Evolutionary conservation across 2,797 vertebrate species (phyloP).

Genomic region (Microtus agrestis): DNA sequence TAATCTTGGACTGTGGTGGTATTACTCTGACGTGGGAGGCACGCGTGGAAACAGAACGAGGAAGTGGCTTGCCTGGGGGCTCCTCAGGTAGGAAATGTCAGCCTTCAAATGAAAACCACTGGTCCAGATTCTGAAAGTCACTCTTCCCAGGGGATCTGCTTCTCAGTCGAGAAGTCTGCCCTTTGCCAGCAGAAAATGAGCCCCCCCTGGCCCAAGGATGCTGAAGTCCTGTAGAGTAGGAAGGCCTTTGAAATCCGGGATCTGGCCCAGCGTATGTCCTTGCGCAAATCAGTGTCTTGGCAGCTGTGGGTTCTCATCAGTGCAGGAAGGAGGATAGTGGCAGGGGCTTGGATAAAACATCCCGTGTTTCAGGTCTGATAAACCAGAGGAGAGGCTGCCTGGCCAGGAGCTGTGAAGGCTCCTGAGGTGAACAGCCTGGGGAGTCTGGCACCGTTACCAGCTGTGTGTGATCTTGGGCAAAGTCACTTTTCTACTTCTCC

Average conservation of each 20-base stretch:
- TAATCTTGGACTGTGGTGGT: neutral
- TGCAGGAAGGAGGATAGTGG: slow-evolving; percentile 31
- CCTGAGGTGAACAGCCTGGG: neutral
- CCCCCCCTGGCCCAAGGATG: neutral
- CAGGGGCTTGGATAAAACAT: slow-evolving; percentile 52
- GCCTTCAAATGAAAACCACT: neutral
- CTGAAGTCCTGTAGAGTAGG: neutral
- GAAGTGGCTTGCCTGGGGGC: neutral
- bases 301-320: slow-evolving; percentile 19
- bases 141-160: neutral
- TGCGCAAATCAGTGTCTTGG: slow-evolving; percentile 42
- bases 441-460: neutral
- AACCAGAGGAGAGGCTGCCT: slow-evolving; percentile 44
- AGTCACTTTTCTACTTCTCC: slow-evolving; percentile 47
- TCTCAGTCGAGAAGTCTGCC: neutral
- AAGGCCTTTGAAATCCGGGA: neutral
- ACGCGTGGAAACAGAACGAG: neutral
- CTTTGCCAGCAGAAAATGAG: neutral
- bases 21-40: neutral
- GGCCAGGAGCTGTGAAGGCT: slow-evolving; percentile 30
- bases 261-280: slow-evolving; percentile 35
- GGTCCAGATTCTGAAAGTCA: neutral
- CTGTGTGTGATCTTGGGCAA: slow-evolving; percentile 2
- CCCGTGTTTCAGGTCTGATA: slow-evolving; percentile 42
- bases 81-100: neutral